Evolutionary conservation across 2,888 invertebrate species (phyloP), one percentile per base, ranked within the genome.

Genomic region (Drosophila leonis): DNA sequence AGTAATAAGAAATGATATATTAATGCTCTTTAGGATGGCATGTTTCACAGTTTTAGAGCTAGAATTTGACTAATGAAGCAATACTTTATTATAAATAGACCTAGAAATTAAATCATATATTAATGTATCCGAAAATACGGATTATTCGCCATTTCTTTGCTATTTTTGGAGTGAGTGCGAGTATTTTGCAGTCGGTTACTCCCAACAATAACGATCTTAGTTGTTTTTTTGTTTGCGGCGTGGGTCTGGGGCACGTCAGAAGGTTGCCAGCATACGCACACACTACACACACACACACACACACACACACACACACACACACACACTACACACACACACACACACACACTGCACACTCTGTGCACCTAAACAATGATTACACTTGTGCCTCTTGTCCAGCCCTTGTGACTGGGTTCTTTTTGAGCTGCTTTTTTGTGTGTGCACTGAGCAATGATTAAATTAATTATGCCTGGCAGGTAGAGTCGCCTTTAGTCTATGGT

Each of bases 391-490:
- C 51, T 70, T 62, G 57, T 29, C 52, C 65, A 46, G 61, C 64
- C 66, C 46, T 37, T 56, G 62, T 33, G 46, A 69, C 77, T 60
- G 46, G 52, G 3, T 49, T 49, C 46, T 39, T 33, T 44, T 29
- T 5, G 12, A 35, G 15, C 42, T 70, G 46, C 12, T 35, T 68
- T 62, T 44, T 24, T 49, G 49, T 64, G 52, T 69, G 75, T 82
- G 80, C 75, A 77, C 84, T 87, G 88, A 78, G 88, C 90, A 86
- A 81, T 88, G 87, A 90, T 88, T 86, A 86, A 86, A 87, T 87
- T 87, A 90, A 87, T 87, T 88, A 87, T 90, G 87, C 73, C 66
- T 66, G 82, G 74, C 86, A 87, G 86, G 86, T 87, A 90, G 39
- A 90, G 54, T 27, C 27, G 54, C 3, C 37, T 44, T 7, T 18